These are phyloP conservation scores for Corynorhinus townsendii DNA, from an alignment of 2,113 vertebrate species.

Conservation along the genomic window DNA sequence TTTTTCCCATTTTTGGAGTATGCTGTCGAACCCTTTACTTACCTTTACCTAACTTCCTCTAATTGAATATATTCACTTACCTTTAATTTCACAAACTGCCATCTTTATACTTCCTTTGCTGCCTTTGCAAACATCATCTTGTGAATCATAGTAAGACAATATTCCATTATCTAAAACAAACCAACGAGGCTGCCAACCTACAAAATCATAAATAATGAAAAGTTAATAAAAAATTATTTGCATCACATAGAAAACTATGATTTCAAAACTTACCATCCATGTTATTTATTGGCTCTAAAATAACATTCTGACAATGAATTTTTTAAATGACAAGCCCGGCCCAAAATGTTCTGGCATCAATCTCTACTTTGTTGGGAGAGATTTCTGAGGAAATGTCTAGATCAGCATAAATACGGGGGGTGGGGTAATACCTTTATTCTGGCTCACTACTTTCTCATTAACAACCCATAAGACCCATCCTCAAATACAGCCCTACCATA, in stretches of 20 bases:
- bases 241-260: not conserved
- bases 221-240: not conserved
- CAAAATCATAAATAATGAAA: constrained; percentile 51
- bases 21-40: not conserved
- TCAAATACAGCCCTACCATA: not conserved
- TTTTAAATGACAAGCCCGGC: not conserved
- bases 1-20: not conserved
- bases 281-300: constrained; percentile 14
- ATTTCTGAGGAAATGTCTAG: not conserved
- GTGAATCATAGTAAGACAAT: constrained; percentile 89
- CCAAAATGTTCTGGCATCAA: not conserved
- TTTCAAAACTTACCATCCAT: not conserved
- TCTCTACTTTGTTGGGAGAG: not conserved
- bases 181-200: constrained; percentile 91
- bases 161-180: constrained; percentile 90
- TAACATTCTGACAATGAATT: not conserved
- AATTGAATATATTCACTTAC: constrained; percentile 70
- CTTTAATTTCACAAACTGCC: constrained; percentile 91
- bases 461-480: not conserved
- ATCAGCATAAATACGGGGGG: not conserved
- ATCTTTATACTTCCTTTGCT: constrained; percentile 92
- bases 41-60: constrained; percentile 6
- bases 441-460: constrained; percentile 4
- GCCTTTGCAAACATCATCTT: constrained; percentile 90
- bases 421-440: not conserved